Percentiles rank a stretch among this genome's conserved stretches.
phyloP scores from a whole-genome alignment of 1,140 invertebrate genomes.

The Heliconius hermathena region DNA sequence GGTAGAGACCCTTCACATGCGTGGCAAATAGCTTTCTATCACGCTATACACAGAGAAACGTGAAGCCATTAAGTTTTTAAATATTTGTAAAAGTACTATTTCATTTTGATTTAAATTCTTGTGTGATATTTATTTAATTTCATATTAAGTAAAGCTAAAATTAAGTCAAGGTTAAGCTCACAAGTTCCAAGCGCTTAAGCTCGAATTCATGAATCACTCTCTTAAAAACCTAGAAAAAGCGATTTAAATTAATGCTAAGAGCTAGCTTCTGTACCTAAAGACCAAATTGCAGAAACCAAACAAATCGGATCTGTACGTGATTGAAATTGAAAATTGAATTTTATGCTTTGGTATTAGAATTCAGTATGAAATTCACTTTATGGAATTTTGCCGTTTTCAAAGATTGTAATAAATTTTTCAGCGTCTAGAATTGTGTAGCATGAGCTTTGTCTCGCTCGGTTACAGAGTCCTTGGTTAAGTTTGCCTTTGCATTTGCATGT shows the following conservation, averaged over 20 bases:
- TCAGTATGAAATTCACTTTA: not conserved
- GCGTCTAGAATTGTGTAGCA: conserved; percentile 19
- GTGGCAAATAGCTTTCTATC: too few relatives aligned
- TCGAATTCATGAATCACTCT: conserved; percentile 17
- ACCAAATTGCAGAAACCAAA: conserved; percentile 36
- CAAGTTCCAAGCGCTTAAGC: not conserved
- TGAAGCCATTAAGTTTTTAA: too few relatives aligned
- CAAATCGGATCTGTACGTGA: conserved; percentile 25
- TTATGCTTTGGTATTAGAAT: conserved; percentile 6
- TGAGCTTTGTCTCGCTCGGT: not conserved
- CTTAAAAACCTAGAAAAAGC: conserved; percentile 22
- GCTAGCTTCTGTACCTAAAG: conserved; percentile 31
- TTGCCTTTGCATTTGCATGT: not conserved
- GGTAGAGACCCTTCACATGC: too few relatives aligned
- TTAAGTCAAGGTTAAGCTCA: not conserved
- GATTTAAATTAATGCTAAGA: conserved; percentile 34
- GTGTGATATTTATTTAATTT: not conserved
- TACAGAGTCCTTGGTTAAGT: not conserved
- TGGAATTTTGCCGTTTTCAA: conserved; percentile 21
- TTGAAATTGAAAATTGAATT: conserved; percentile 30
- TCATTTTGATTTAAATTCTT: too few relatives aligned
- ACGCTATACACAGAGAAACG: too few relatives aligned
- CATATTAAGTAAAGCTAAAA: not conserved
- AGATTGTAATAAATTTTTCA: conserved; percentile 39
- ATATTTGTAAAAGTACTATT: too few relatives aligned